These are phyloP conservation scores for Capreolus pygargus DNA, from an alignment of 2,113 vertebrate genomes.

Conservation along the genomic window DNA sequence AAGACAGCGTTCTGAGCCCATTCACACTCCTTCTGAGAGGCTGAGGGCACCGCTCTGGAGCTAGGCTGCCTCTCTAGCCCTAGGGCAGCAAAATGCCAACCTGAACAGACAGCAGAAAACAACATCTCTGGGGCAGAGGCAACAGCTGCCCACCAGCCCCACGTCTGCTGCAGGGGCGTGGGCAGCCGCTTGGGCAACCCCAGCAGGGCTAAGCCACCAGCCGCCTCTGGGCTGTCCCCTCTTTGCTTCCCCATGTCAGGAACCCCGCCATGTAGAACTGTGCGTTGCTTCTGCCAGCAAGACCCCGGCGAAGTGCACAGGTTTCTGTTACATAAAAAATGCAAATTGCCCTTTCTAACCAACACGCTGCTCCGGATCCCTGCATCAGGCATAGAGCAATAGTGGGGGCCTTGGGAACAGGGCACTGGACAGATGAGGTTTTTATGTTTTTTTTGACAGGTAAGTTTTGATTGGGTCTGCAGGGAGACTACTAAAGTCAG, in stretches of 20 bases:
- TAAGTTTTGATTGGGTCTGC: not conserved
- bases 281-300: not conserved
- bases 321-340: constrained; percentile 29
- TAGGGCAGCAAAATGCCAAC: not conserved
- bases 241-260: not conserved
- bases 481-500: not conserved
- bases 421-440: not conserved
- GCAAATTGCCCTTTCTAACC: not conserved
- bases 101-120: not conserved
- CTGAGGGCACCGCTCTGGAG: not conserved
- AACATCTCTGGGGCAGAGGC: not conserved
- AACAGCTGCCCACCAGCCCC: not conserved
- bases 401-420: not conserved
- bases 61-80: not conserved
- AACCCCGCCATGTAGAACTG: not conserved
- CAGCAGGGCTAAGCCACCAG: not conserved
- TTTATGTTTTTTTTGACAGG: not conserved
- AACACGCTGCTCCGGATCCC: not conserved
- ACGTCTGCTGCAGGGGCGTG: not conserved
- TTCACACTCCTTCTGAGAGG: not conserved
- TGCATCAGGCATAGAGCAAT: not conserved
- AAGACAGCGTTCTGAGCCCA: not conserved
- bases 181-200: not conserved
- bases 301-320: not conserved
- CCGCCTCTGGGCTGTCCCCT: not conserved